phyloP scores from a whole-genome alignment of 2,113 vertebrate genomes.

The Gallinago jamesoni region DNA sequence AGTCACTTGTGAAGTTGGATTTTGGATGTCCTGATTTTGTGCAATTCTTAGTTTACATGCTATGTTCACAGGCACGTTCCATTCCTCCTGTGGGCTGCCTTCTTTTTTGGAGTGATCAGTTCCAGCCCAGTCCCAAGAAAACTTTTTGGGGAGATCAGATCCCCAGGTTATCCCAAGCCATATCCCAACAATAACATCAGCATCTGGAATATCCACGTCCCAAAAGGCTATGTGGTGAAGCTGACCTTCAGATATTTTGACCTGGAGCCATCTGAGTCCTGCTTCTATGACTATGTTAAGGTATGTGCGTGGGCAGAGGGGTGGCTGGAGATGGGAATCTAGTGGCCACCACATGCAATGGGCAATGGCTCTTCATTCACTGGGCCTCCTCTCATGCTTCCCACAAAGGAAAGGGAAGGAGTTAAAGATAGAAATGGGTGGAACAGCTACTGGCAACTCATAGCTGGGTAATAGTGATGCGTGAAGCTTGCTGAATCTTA shows the following conservation, averaged over 20 bases:
- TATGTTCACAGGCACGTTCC: constrained; percentile 48
- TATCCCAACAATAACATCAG: constrained; percentile 79
- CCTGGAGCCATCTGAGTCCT: constrained; percentile 84
- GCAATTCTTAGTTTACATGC: not conserved
- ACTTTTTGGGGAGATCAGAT: constrained; percentile 81
- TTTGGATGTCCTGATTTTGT: not conserved
- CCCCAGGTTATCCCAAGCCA: constrained; percentile 83
- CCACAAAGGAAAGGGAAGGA: not conserved
- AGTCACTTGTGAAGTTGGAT: not conserved
- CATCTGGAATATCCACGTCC: constrained; percentile 81
- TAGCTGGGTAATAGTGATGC: not conserved
- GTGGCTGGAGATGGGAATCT: not conserved
- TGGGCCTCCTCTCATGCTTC: not conserved
- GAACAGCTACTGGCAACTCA: not conserved
- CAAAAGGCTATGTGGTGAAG: constrained; percentile 82
- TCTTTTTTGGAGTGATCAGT: not conserved
- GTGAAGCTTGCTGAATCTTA: not conserved
- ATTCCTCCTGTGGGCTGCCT: not conserved
- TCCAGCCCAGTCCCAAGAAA: not conserved
- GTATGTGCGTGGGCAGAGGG: constrained; percentile 61
- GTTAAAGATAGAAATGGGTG: not conserved
- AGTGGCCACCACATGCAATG: not conserved
- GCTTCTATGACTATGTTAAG: constrained; percentile 88
- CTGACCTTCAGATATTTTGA: constrained; percentile 88
- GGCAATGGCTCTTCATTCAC: not conserved